These are phyloP conservation scores for Manduca sexta DNA, from an alignment of 1,140 invertebrate genomes.

Conservation along the genomic window DNA sequence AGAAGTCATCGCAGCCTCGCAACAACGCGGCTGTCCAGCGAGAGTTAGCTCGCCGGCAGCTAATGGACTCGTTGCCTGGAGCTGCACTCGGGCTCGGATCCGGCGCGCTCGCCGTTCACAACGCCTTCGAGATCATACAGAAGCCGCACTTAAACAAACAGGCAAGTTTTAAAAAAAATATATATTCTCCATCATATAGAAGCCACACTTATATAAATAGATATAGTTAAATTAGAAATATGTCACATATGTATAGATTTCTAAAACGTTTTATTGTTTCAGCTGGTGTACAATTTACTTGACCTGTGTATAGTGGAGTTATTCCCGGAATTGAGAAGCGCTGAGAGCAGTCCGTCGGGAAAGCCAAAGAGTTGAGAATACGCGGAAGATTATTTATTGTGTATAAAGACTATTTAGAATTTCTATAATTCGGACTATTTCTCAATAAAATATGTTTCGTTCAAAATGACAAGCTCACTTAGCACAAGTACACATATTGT, in stretches of 20 bases:
- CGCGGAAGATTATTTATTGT: not conserved
- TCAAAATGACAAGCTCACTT: no score
- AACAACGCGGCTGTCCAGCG: slow-evolving; percentile 20
- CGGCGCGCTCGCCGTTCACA: slow-evolving; percentile 10
- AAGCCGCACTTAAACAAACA: slow-evolving; percentile 49
- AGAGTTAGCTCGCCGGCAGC: slow-evolving; percentile 15
- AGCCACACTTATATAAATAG: not conserved
- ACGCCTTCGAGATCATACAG: slow-evolving; percentile 41
- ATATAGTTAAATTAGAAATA: not conserved
- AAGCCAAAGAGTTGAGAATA: slow-evolving; percentile 43
- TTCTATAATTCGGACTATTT: no score
- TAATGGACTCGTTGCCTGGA: slow-evolving; percentile 10
- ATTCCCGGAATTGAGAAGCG: slow-evolving; percentile 51
- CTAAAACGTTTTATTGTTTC: slow-evolving; percentile 40
- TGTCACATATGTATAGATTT: no score
- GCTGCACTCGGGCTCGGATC: slow-evolving; percentile 11
- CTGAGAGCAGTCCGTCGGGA: slow-evolving; percentile 2
- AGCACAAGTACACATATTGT: no score
- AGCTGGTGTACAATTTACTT: slow-evolving; percentile 67
- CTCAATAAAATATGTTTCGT: no score
- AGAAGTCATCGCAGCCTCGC: slow-evolving; percentile 16
- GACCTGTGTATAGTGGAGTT: slow-evolving; percentile 61
- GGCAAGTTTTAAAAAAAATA: slow-evolving; percentile 18
- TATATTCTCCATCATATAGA: not conserved
- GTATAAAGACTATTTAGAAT: not conserved